Conservation (phyloP, 1,140 invertebrate species). For the Akabosia matsudoensis region DNA sequence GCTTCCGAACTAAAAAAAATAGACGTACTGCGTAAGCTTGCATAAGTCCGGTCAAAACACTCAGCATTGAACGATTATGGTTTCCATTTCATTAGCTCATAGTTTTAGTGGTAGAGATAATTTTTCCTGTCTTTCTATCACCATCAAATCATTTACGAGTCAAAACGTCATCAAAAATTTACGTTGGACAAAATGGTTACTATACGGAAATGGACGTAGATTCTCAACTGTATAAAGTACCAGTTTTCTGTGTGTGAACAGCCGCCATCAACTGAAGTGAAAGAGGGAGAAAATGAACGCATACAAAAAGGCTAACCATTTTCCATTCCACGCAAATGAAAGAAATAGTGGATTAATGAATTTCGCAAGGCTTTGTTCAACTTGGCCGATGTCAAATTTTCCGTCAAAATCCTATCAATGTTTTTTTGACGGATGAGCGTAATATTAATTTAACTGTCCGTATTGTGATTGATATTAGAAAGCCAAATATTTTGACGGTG, state of each 20-base stretch:
- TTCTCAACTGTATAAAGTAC: not conserved
- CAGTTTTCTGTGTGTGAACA: too few species aligned
- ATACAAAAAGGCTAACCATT: not conserved
- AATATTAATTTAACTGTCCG: too few species aligned
- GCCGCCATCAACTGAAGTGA: not conserved
- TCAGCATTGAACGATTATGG: too few species aligned
- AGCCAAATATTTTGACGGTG: too few species aligned
- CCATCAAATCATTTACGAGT: not conserved
- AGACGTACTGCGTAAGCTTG: not conserved
- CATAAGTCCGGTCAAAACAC: too few species aligned
- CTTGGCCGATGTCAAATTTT: not conserved
- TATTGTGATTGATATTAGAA: too few species aligned
- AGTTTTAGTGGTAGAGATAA: too few species aligned
- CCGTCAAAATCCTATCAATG: not conserved
- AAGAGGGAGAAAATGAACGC: not conserved
- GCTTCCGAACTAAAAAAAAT: not conserved
- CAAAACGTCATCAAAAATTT: conserved; percentile 14
- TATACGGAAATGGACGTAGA: too few species aligned
- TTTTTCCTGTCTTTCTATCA: conserved; percentile 4
- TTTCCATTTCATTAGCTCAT: not conserved
- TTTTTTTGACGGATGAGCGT: too few species aligned
- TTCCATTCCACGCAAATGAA: not conserved
- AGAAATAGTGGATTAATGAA: not conserved
- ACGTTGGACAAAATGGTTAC: not conserved
- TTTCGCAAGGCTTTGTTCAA: not conserved